phyloP scores from a whole-genome alignment of 1,140 invertebrate genomes.

The Meteorus sp. region DNA sequence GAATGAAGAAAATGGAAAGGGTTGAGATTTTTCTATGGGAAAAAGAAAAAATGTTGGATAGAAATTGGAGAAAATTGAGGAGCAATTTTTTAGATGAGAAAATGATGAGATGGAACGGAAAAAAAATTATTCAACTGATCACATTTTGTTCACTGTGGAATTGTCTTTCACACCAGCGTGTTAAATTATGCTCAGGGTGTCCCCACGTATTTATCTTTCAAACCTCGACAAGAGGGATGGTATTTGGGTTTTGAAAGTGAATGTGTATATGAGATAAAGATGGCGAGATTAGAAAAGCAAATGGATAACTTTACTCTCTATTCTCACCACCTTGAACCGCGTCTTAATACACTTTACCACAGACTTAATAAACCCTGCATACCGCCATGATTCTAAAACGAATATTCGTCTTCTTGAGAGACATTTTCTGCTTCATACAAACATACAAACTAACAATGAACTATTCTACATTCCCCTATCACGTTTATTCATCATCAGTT shows the following conservation, averaged over 20 bases:
- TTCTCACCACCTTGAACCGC: slow-evolving; percentile 36
- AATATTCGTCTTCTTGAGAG: background rate
- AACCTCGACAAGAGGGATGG: slow-evolving; percentile 14
- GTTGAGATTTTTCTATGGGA: background rate
- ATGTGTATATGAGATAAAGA: too few relatives aligned
- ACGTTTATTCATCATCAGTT: background rate
- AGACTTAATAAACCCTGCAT: slow-evolving; percentile 44
- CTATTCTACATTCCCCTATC: background rate
- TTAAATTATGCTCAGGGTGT: slow-evolving; percentile 41
- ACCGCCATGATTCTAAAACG: slow-evolving; percentile 28
- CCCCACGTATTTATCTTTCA: slow-evolving; percentile 42
- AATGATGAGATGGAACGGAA: too few relatives aligned
- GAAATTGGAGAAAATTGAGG: too few relatives aligned
- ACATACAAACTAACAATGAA: background rate
- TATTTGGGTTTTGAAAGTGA: too few relatives aligned
- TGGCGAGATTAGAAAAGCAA: too few relatives aligned
- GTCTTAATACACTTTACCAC: slow-evolving; percentile 37
- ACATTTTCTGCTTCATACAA: background rate
- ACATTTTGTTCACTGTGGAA: too few relatives aligned
- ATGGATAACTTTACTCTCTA: too few relatives aligned
- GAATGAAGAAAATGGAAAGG: slow-evolving; percentile 10
- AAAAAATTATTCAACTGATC: too few relatives aligned
- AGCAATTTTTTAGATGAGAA: too few relatives aligned
- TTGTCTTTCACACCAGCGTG: background rate
- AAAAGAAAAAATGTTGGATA: too few relatives aligned